A percentile compares a stretch with the other conserved stretches of the same genome.
These are phyloP conservation scores for Nasonovia ribisnigri DNA, from an alignment of 2,888 invertebrate genomes.

Conservation along the genomic window DNA sequence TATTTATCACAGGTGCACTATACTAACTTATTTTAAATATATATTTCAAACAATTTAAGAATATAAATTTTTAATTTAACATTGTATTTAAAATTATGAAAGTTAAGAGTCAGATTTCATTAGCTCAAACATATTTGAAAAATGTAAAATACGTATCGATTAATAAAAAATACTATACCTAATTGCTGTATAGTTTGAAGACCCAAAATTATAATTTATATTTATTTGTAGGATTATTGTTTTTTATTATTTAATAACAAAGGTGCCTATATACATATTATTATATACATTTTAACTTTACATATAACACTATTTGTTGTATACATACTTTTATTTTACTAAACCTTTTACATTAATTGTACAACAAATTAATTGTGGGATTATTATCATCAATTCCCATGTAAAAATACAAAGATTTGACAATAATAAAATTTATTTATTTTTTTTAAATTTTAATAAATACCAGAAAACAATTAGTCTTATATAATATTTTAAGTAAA, in stretches of 20 bases:
- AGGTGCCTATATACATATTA: background rate
- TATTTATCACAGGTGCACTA: background rate
- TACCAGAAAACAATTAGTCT: background rate
- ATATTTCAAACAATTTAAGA: background rate
- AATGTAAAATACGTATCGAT: background rate
- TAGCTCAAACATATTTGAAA: background rate
- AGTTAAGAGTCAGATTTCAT: background rate
- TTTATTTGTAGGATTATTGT: too few relatives aligned
- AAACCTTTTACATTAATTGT: too few relatives aligned
- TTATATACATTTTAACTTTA: background rate
- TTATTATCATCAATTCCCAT: background rate
- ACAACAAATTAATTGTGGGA: too few relatives aligned
- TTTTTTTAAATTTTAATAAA: background rate
- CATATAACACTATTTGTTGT: background rate
- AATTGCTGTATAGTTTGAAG: background rate
- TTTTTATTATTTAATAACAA: background rate
- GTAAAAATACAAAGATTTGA: background rate
- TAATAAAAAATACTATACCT: background rate
- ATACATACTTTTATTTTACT: too few relatives aligned
- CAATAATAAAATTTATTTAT: background rate
- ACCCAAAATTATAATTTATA: background rate
- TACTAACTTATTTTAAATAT: background rate
- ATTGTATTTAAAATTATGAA: background rate
- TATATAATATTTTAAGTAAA: background rate
- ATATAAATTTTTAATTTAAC: background rate